Evolutionary conservation across 2,797 vertebrate genomes (phyloP), one percentile per base, ranked within the genome.

Genomic region (Acipenser ruthenus): DNA sequence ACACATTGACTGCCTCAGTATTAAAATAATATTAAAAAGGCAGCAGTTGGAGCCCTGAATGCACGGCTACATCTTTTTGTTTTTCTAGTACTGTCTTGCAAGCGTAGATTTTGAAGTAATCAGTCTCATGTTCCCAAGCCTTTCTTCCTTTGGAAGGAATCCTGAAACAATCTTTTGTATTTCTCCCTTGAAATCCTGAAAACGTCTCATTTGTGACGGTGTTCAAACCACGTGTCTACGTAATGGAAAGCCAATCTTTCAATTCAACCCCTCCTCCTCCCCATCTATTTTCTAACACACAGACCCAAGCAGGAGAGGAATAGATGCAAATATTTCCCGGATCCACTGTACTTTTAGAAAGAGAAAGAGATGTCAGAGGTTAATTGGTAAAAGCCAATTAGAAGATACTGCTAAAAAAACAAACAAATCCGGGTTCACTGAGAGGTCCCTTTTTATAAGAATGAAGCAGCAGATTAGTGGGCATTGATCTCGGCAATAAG

Each of bases 151-250:
- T 67, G 50, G 68, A 61, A 64, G 66, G 18, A 64, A 60, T 65
- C 51, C 60, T 61, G 75, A 58, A 58, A 80, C 79, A 72, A 66
- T 12, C 62, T 69, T 78, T 72, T 77, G 64, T 61, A 65, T 71
- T 74, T 78, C 76, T 77, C 71, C 62, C 68, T 48, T 63, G 61
- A 68, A 78, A 77, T 77, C 76, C 76, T 72, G 70, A 74, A 77
- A 79, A 81, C 83, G 83, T 84, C 80, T 67, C 69, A 73, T 81
- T 83, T 82, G 80, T 84, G 86, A 88, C 84, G 81, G 86, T 81
- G 84, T 80, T 84, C 73, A 80, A 85, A 88, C 85, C 93, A 95
- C 93, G 92, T 95, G 93, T 92, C 88, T 88, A 91, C 91, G 91
- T 95, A 91, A 95, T 85, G 89, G 92, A 87, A 91, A 87, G 85